A percentile compares a stretch with the other conserved stretches of the same genome.
Conservation (phyloP, 2,888 invertebrate genomes). For the Amblyjoppa proteus region DNA sequence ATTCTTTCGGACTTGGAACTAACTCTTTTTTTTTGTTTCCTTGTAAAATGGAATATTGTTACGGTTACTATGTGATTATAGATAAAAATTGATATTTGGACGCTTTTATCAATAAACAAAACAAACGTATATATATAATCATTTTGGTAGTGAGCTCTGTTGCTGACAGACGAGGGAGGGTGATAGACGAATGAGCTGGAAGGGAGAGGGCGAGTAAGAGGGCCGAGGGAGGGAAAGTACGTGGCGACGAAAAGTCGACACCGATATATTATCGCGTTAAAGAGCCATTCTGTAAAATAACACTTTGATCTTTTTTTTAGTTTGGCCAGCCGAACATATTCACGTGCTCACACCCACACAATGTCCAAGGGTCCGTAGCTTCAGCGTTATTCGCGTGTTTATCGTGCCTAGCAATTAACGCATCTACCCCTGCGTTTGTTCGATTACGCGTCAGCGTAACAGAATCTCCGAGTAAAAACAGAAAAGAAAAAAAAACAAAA, state of each 20-base stretch:
- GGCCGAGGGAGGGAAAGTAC: constrained; percentile 8
- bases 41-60: constrained; percentile 74
- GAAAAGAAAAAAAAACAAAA: constrained; percentile 1
- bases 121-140: constrained; percentile 54
- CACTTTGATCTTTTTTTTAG: constrained; percentile 14
- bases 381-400: constrained; percentile 29
- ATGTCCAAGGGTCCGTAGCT: constrained; percentile 23
- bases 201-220: background rate
- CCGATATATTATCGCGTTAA: constrained; percentile 15
- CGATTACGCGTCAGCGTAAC: constrained; percentile 1
- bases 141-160: constrained; percentile 63
- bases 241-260: constrained; percentile 20
- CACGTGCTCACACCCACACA: constrained; percentile 31
- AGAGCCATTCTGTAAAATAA: constrained; percentile 45
- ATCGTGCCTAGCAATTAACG: constrained; percentile 39
- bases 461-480: constrained; percentile 11
- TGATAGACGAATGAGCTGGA: background rate
- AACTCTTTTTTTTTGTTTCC: constrained; percentile 40
- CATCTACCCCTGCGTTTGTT: constrained; percentile 12
- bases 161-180: constrained; percentile 36
- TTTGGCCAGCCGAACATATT: constrained; percentile 37
- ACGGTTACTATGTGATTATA: constrained; percentile 76
- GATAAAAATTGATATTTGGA: constrained; percentile 74
- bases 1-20: constrained; percentile 69
- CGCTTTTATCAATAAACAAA: constrained; percentile 74